phyloP scores from a whole-genome alignment of 2,888 invertebrate species.

The Nymphalis polychloros region DNA sequence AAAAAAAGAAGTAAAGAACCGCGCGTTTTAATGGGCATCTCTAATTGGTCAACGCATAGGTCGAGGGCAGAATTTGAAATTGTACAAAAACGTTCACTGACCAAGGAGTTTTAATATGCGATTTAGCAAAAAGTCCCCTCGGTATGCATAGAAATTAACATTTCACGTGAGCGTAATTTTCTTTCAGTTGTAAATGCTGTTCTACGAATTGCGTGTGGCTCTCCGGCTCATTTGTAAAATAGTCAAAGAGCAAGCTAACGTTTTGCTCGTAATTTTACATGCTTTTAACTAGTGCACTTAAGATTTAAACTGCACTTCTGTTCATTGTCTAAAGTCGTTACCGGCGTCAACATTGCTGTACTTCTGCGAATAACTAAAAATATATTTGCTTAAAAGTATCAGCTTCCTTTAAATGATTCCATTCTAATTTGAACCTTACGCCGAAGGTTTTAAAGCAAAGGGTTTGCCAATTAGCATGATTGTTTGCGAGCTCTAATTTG shows the following conservation, averaged over 20 bases:
- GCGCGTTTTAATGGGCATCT: slow-evolving; percentile 67
- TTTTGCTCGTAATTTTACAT: slow-evolving; percentile 23
- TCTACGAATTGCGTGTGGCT: slow-evolving; percentile 37
- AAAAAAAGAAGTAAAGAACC: slow-evolving; percentile 55
- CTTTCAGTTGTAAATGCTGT: slow-evolving; percentile 7
- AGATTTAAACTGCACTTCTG: slow-evolving; percentile 59
- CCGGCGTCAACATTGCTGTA: slow-evolving; percentile 62
- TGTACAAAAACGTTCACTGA: slow-evolving; percentile 21
- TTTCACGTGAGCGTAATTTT: slow-evolving; percentile 20
- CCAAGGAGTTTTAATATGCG: slow-evolving; percentile 18
- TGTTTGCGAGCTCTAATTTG: slow-evolving; percentile 75
- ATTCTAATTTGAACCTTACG: slow-evolving; percentile 47
- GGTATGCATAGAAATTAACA: slow-evolving; percentile 16
- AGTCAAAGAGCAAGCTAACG: slow-evolving; percentile 31
- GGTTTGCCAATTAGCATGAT: slow-evolving; percentile 47
- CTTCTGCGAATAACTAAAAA: slow-evolving; percentile 78
- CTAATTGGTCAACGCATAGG: slow-evolving; percentile 70
- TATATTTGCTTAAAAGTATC: slow-evolving; percentile 55
- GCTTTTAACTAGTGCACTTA: slow-evolving; percentile 63
- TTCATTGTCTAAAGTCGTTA: slow-evolving; percentile 63
- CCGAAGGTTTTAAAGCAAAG: slow-evolving; percentile 42
- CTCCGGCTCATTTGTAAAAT: slow-evolving; percentile 35
- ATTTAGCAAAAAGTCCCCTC: slow-evolving; percentile 13
- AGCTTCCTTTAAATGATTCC: slow-evolving; percentile 40
- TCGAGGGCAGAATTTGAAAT: slow-evolving; percentile 30